Conservation (phyloP, 2,888 invertebrate species). For the Plebejus argus region DNA sequence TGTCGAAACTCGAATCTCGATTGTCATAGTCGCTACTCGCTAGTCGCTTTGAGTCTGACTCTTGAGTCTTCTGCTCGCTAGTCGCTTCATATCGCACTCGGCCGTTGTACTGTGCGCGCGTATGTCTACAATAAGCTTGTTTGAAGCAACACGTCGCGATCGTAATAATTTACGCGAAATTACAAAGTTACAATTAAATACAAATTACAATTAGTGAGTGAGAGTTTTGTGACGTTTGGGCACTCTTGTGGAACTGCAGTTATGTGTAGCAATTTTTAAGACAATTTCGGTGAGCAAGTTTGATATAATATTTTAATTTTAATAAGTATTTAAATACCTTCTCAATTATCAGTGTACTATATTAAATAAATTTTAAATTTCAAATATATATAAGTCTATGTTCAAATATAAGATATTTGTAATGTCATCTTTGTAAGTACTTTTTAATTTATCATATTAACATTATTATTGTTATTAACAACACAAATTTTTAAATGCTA, state of each 20-base stretch:
- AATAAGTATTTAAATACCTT: neutral
- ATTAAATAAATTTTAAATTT: neutral
- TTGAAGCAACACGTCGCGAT: conserved; percentile 34
- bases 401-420: no score
- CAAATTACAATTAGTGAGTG: conserved; percentile 52
- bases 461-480: neutral
- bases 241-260: conserved; percentile 51
- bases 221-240: conserved; percentile 50
- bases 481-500: no score
- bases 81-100: conserved; percentile 50
- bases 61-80: no score
- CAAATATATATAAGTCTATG: no score
- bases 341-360: neutral
- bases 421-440: neutral
- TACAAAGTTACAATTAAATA: conserved; percentile 42
- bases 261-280: conserved; percentile 47
- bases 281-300: conserved; percentile 50
- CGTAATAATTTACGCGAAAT: conserved; percentile 47
- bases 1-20: neutral
- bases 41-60: no score
- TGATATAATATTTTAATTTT: conserved; percentile 32
- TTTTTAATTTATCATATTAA: neutral
- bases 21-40: neutral
- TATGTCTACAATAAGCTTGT: conserved; percentile 34
- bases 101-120: conserved; percentile 44